A percentile compares a stretch with the other conserved stretches of the same genome.
Evolutionary conservation across 2,113 vertebrate genomes (phyloP).

Genomic region (Morone saxatilis): DNA sequence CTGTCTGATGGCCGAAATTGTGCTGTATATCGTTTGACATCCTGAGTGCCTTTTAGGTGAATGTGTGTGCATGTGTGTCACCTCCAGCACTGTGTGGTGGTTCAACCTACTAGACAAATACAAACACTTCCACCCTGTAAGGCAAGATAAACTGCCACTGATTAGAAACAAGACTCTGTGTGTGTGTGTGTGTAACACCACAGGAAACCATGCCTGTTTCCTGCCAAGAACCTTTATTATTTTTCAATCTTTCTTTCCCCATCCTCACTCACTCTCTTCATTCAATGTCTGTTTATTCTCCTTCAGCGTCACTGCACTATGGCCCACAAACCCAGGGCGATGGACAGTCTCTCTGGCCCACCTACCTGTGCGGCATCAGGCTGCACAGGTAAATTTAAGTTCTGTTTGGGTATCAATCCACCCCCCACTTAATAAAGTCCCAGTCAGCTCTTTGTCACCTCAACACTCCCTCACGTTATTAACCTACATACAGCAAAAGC

Average conservation of each 20-base stretch:
- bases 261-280: constrained; percentile 15
- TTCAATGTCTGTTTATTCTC: not conserved
- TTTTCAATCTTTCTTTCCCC: constrained; percentile 45
- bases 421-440: not conserved
- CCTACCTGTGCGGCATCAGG: constrained; percentile 1
- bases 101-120: constrained; percentile 72
- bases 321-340: not conserved
- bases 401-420: not conserved
- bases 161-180: constrained; percentile 61
- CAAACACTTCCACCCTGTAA: constrained; percentile 65
- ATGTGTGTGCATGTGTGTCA: not conserved
- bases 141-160: constrained; percentile 66
- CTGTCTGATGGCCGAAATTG: too few species aligned
- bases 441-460: not conserved
- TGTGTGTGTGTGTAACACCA: constrained; percentile 45
- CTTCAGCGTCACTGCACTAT: too few species aligned
- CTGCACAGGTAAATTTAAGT: not conserved
- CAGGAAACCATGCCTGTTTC: constrained; percentile 83
- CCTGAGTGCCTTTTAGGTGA: not conserved
- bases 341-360: not conserved
- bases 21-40: not conserved
- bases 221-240: constrained; percentile 69
- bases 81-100: constrained; percentile 34
- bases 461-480: not conserved
- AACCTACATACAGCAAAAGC: not conserved